Conservation (phyloP, 92 coral and sea anemone genomes). For the Palythoa heliodiscus region DNA sequence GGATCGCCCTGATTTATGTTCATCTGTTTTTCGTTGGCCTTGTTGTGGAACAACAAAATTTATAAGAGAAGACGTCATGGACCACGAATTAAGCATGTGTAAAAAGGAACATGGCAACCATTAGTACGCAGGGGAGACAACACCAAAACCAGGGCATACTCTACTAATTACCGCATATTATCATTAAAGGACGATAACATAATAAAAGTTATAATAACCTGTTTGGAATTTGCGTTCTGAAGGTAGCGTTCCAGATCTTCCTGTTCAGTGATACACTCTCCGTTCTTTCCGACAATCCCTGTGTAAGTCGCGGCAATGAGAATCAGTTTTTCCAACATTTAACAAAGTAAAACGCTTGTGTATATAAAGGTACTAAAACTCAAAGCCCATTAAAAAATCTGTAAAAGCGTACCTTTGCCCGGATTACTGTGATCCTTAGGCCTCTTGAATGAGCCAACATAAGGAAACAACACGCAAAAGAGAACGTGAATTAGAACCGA, state of each 20-base stretch:
- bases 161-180: conserved; percentile 25
- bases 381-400: conserved; percentile 14
- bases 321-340: conserved; percentile 1
- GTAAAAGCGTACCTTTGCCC: conserved; percentile 72
- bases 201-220: conserved; percentile 71
- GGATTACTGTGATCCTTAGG: conserved; percentile 86
- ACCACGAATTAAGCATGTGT: conserved; percentile 53
- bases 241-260: conserved; percentile 89
- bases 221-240: conserved; percentile 73
- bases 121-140: conserved; percentile 49
- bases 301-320: conserved; percentile 29
- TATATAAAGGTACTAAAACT: neutral
- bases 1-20: conserved; percentile 66
- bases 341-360: neutral
- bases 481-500: conserved; percentile 62
- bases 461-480: conserved; percentile 52
- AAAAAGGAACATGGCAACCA: conserved; percentile 69
- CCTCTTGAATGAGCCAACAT: conserved; percentile 66
- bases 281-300: conserved; percentile 89
- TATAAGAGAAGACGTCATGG: conserved; percentile 53
- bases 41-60: conserved; percentile 33
- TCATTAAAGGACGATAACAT: conserved; percentile 10
- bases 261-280: conserved; percentile 81
- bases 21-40: conserved; percentile 74
- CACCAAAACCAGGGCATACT: conserved; percentile 14